phyloP scores from a whole-genome alignment of 2,888 invertebrate genomes.

The Pseudococcus longispinus region DNA sequence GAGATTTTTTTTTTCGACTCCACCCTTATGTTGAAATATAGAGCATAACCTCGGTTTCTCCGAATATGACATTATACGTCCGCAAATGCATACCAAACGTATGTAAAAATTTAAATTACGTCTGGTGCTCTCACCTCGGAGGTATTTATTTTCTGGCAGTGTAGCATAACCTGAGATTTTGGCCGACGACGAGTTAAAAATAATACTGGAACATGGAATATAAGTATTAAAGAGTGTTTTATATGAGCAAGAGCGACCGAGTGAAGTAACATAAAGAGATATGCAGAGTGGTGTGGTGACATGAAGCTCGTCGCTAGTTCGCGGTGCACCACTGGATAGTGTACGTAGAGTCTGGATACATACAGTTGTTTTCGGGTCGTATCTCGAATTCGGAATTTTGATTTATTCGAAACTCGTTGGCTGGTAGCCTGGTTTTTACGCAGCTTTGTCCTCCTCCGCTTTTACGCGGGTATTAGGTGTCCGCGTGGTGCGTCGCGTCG shows the following conservation, averaged over 20 bases:
- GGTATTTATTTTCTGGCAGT: constrained; percentile 18
- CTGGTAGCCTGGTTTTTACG: not conserved
- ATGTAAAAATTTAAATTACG: not conserved
- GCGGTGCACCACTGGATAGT: not conserved
- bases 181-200: constrained; percentile 5
- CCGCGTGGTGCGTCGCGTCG: not conserved
- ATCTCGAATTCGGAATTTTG: constrained; percentile 18
- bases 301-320: not conserved
- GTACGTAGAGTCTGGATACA: not conserved
- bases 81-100: not conserved
- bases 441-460: not conserved
- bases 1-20: too few relatives aligned
- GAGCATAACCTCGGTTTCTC: too few relatives aligned
- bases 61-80: too few relatives aligned
- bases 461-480: not conserved
- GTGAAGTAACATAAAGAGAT: not conserved
- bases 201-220: not conserved
- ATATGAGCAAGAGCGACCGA: not conserved
- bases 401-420: not conserved
- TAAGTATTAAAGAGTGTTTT: not conserved
- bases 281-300: not conserved
- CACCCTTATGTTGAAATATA: too few relatives aligned
- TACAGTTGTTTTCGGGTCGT: not conserved
- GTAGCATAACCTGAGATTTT: constrained; percentile 22
- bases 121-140: not conserved